phyloP scores from a whole-genome alignment of 2,888 invertebrate genomes.

The Spialia ferax region DNA sequence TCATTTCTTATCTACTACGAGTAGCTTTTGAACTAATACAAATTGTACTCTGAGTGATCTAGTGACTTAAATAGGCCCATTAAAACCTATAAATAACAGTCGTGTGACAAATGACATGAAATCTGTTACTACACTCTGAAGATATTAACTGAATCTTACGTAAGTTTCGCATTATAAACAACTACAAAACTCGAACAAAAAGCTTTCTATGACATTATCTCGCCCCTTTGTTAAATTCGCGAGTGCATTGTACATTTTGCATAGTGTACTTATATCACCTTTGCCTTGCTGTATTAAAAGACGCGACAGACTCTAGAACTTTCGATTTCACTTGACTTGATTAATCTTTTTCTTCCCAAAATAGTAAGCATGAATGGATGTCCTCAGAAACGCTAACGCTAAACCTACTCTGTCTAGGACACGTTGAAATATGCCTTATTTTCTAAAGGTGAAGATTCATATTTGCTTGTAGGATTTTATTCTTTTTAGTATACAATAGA shows the following conservation, averaged over 20 bases:
- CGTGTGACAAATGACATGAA: no score
- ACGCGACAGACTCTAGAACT: slow-evolving; percentile 57
- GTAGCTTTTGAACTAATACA: no score
- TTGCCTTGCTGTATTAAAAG: slow-evolving; percentile 23
- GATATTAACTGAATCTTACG: slow-evolving; percentile 14
- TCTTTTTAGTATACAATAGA: slow-evolving; percentile 33
- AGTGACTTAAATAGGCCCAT: not conserved
- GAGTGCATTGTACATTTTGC: slow-evolving; percentile 24
- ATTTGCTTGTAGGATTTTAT: not conserved
- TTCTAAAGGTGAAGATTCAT: not conserved
- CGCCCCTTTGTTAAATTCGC: slow-evolving; percentile 21
- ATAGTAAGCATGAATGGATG: slow-evolving; percentile 54
- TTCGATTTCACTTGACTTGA: slow-evolving; percentile 65
- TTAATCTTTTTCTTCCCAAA: slow-evolving; percentile 59
- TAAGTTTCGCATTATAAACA: slow-evolving; percentile 20
- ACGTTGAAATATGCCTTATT: slow-evolving; percentile 1
- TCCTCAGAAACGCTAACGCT: slow-evolving; percentile 37
- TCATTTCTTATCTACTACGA: no score
- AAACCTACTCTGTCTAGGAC: not conserved
- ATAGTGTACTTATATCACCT: slow-evolving; percentile 8
- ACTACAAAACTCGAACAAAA: slow-evolving; percentile 27
- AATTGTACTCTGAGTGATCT: no score
- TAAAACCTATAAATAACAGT: no score
- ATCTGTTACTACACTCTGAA: not conserved
- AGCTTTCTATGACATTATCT: slow-evolving; percentile 25